Percentiles rank a stretch among this genome's conserved stretches.
Conservation (phyloP, 2,888 invertebrate genomes). For the Metallyticus violacea region DNA sequence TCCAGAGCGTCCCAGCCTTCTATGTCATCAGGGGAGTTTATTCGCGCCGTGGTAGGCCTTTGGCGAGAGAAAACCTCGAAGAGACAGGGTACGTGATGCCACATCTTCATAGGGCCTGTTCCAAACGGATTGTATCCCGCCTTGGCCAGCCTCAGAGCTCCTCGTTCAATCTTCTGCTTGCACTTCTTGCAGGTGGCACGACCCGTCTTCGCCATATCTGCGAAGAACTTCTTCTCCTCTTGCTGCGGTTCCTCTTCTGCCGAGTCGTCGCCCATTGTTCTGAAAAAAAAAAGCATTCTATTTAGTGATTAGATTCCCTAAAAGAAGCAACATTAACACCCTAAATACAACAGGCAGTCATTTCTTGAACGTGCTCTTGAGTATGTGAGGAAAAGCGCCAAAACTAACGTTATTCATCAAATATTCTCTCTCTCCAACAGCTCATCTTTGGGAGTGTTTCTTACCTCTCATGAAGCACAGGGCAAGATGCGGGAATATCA, state of each 20-base stretch:
- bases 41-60: conserved; percentile 75
- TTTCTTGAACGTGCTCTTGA: too few species aligned
- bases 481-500: too few species aligned
- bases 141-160: conserved; percentile 73
- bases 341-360: too few species aligned
- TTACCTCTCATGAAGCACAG: too few species aligned
- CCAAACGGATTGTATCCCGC: conserved; percentile 74
- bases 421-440: too few species aligned
- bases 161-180: conserved; percentile 72
- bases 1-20: conserved; percentile 69
- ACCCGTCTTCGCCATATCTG: conserved; percentile 78
- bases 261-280: conserved; percentile 45
- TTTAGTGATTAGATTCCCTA: too few species aligned
- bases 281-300: conserved; percentile 9
- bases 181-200: conserved; percentile 84
- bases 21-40: conserved; percentile 72
- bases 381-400: too few species aligned
- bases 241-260: conserved; percentile 38
- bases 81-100: conserved; percentile 78
- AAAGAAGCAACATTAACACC: too few species aligned
- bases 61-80: conserved; percentile 78
- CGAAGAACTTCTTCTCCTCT: conserved; percentile 58
- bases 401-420: too few species aligned
- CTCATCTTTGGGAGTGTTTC: too few species aligned
- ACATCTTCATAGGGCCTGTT: conserved; percentile 73